phyloP scores from a whole-genome alignment of 2,888 invertebrate genomes.

The Anoplius nigerrimus region DNA sequence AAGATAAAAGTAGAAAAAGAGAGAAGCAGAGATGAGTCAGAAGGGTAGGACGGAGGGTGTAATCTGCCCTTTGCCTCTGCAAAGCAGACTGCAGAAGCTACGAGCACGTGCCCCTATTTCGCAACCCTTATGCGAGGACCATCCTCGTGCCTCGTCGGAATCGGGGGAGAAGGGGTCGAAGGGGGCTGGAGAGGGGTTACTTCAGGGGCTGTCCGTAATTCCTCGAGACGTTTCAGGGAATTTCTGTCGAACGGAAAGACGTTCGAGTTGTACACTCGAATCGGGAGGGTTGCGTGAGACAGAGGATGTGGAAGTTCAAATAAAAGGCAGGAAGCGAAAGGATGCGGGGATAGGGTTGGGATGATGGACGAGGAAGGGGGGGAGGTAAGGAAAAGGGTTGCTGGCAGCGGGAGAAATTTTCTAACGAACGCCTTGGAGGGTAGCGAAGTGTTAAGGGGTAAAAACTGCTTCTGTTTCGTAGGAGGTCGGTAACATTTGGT shows the following conservation, averaged over 20 bases:
- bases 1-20: no score
- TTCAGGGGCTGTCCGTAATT: conserved; percentile 16
- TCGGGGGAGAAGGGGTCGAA: no score
- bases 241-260: conserved; percentile 21
- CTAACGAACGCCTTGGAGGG: no score
- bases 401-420: no score
- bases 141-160: not conserved
- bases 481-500: no score
- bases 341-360: not conserved
- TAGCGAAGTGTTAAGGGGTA: no score
- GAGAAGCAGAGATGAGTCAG: no score
- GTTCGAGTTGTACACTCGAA: conserved; percentile 11
- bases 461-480: no score
- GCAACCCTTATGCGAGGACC: not conserved
- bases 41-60: no score
- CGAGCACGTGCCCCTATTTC: no score
- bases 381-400: not conserved
- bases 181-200: no score
- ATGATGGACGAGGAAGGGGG: no score
- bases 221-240: conserved; percentile 21
- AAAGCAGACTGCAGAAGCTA: not conserved
- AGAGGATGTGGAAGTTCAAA: not conserved
- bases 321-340: not conserved
- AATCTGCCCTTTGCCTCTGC: not conserved
- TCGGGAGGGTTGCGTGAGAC: not conserved